Conservation (phyloP, 2,797 vertebrate species). For the Cephalopachus bancanus region DNA sequence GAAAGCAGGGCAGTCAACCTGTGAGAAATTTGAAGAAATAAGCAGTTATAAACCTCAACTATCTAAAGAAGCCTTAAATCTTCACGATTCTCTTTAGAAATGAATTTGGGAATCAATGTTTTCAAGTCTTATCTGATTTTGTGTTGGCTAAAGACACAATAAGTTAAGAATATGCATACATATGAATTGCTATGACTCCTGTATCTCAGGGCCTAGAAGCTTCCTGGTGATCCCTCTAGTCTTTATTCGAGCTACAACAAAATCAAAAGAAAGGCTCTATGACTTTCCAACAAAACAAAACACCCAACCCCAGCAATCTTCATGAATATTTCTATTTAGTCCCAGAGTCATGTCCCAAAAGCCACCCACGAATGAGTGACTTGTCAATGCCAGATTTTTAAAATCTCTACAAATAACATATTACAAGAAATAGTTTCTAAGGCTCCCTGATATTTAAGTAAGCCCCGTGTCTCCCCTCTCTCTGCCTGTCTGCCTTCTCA, state of each 20-base stretch:
- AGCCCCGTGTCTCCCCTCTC: neutral
- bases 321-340: neutral
- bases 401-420: neutral
- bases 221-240: neutral
- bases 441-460: neutral
- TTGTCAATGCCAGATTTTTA: neutral
- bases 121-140: neutral
- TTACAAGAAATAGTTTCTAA: neutral
- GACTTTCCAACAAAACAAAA: conserved; percentile 11
- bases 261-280: neutral
- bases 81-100: neutral
- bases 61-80: neutral
- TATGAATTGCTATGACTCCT: neutral
- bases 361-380: neutral
- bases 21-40: conserved; percentile 43
- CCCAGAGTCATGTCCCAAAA: conserved; percentile 43
- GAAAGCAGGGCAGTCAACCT: neutral
- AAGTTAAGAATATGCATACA: neutral
- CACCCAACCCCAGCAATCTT: neutral
- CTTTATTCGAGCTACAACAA: neutral
- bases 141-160: neutral
- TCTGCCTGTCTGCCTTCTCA: neutral
- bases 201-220: neutral
- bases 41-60: neutral
- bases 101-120: neutral